Evolutionary conservation across 1,140 invertebrate species (phyloP), one percentile per base, ranked within the genome.

Genomic region (Bombus waltoni): DNA sequence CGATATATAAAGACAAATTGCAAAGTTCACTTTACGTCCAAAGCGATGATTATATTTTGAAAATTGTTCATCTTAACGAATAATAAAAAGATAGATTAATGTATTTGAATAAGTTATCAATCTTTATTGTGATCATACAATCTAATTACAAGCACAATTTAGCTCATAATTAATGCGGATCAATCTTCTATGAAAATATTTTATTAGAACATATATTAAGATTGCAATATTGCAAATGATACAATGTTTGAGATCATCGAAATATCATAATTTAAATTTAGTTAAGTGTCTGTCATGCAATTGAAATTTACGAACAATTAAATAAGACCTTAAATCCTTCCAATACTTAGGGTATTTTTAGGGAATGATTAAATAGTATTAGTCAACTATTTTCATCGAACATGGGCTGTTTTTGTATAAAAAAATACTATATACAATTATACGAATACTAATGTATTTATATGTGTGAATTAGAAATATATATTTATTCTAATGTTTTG

Each of bases 1-100:
- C 47, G 89, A 94, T 70, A 89, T 95, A 89, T 94, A 93, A 87
- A 82, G 32, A 68, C n/a, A 79, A 80, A 68, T 59, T 70, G 78
- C 65, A 47, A 78, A 81, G 71, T 35, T 72, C 66, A 76, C 83
- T 73, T 88, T 85, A 65, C 73, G 73, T 88, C 84, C 87, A 84
- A 87, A 74, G 59, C 44, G 38, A 76, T 76, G 74, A 62, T 5
- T 83, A 77, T 65, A 87, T 77, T 87, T 80, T 68, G 47, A 66
- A 80, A 68, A 80, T 80, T 75, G 65, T 59, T 57, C 71, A 83
- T 66, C 53, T 76, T 62, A 77, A 38, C 11, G 0, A 83, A 35
- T 62, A 62, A 76, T 25, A 78, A 73, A 78, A 35, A 9, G 5
- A 71, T 11, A 81, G 22, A 28, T 83, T 84, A 72, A 18, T 38